Evolutionary conservation across 1,140 invertebrate species (phyloP), one percentile per base, ranked within the genome.

Genomic region (Chelonus insularis): DNA sequence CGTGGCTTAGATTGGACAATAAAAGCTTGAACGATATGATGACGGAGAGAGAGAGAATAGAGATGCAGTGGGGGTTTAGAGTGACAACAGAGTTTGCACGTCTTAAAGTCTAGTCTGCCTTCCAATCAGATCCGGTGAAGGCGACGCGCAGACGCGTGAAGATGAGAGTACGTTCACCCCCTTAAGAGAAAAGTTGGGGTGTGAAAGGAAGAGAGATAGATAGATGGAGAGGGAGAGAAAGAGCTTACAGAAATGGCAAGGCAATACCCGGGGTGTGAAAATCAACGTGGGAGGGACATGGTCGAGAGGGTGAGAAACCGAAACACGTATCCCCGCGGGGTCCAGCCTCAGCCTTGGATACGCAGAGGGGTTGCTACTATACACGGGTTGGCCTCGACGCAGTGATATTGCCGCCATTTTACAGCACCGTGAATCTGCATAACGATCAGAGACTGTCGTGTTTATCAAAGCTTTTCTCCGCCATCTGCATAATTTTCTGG

Each of bases 401-500:
- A 51, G 72, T 70, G 72, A 78, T 72, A 79, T 77, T 77, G 79
- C 76, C 78, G 78, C 79, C 79, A 81, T 81, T 81, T 81, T 81
- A 80, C 76, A 80, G 73, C 72, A 64, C 72, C 58, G 39, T 41
- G 72, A 71, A 81, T 81, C 78, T 81, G 79, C 78, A 81, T 81
- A 81, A 81, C 78, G 78, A 81, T 81, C 79, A 81, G 77, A 78
- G 77, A 80, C 78, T 74, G 74, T 76, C 76, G 77, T 80, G 78
- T 81, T 81, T 81, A 80, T 81, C 78, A 80, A 81, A 81, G 79
- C 77, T 81, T 80, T 80, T 80, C 78, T 81, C 76, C 78, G 74
- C 69, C 76, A 80, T 80, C 76, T 80, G 76, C 78, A 81, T 80
- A 81, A 81, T 80, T 80, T 80, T 78, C 76, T 73, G 69, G 67